A percentile compares a stretch with the other conserved stretches of the same genome.
These are phyloP conservation scores for Pseudococcus longispinus DNA, from an alignment of 2,888 invertebrate genomes.

Conservation along the genomic window DNA sequence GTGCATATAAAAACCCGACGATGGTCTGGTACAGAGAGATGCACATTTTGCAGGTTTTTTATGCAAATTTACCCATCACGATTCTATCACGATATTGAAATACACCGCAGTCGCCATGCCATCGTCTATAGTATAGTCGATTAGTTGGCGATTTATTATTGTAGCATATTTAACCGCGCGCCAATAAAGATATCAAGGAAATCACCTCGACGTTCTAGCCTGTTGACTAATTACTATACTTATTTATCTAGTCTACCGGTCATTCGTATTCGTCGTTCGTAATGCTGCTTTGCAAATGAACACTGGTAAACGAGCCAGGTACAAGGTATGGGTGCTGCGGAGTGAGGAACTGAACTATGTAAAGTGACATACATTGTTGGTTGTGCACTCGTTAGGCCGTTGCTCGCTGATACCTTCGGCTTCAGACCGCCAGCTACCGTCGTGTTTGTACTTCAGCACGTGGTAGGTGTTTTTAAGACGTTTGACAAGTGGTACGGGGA, in stretches of 20 bases:
- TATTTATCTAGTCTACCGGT: conserved; percentile 39
- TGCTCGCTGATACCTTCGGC: neutral
- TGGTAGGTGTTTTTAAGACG: conserved; percentile 19
- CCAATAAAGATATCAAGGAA: conserved; percentile 35
- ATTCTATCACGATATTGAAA: conserved; percentile 26
- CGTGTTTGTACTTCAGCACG: neutral
- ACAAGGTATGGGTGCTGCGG: neutral
- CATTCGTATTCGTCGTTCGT: neutral
- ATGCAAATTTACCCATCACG: conserved; percentile 42
- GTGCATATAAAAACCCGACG: neutral
- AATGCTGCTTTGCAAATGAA: neutral
- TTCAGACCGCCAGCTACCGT: neutral
- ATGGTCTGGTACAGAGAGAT: neutral
- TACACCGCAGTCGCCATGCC: neutral
- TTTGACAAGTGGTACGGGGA: conserved; percentile 3
- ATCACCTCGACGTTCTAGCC: neutral
- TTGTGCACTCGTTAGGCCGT: neutral
- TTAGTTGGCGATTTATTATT: conserved; percentile 20
- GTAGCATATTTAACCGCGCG: conserved; percentile 18
- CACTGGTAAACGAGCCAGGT: neutral
- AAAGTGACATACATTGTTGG: conserved; percentile 17
- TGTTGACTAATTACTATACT: conserved; percentile 30
- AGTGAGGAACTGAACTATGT: neutral
- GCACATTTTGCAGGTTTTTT: conserved; percentile 25
- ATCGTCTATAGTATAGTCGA: too few species aligned